Evolutionary conservation across 35 echinoderm and acorn worm species (phyloP), one percentile per base, ranked within the genome.

Genomic region (Apostichopus californicus): DNA sequence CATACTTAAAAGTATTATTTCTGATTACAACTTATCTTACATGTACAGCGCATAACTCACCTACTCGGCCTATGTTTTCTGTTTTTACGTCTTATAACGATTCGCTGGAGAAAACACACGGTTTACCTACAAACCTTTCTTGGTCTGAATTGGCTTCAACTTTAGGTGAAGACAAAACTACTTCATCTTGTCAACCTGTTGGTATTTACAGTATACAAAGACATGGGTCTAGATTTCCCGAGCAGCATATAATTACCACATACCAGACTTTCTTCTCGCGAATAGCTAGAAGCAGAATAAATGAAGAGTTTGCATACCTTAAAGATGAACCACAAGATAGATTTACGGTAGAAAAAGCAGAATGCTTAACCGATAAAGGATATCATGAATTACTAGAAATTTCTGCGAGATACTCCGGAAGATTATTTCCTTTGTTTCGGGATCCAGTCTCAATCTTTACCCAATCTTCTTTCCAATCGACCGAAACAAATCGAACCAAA

Each of bases 181-280:
- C 78, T 14, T 57, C 85, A 17, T 86, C 14, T 26, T 94, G 93
- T 56, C 9, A 56, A 21, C 79, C 93, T 5, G 24, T 77, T 54
- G 89, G 89, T 5, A 55, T 94, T 5, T 94, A 94, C 59, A 24
- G 10, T 86, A 46, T 94, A 10, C 75, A 91, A 66, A 57, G 93
- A 26, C 93, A 94, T 56, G 93, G 93, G 22, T 78, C 79, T 9
- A 89, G 89, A 7, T 86, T 91, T 86, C 93, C 93, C 13, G 68
- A 80, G 22, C 80, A 91, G 5, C 52, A 23, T 57, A 73, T 91
- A 15, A 59, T 91, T 5, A 77, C 20, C 15, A 82, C 56, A 21
- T 73, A 91, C 4, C 59, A 86, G 10, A 23, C 20, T 34, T 58
- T 94, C 28, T 25, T 94, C 24, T 56, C 81, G 3, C 28, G 81